Evolutionary conservation across 2,797 vertebrate species (phyloP), one percentile per base, ranked within the genome.

Genomic region (Silurus aristotelis): DNA sequence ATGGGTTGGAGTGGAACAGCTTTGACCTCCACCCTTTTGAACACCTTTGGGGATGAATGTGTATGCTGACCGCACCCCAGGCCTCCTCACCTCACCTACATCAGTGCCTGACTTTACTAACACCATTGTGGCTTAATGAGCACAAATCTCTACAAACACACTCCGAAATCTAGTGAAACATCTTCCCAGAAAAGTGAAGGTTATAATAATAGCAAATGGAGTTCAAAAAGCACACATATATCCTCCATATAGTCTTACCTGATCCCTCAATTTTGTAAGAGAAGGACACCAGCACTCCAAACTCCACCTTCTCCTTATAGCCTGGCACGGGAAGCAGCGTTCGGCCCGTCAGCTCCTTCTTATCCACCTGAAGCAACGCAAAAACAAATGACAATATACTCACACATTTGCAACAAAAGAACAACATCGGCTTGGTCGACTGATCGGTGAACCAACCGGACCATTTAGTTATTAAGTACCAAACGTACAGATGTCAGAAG

Each of bases 271-370:
- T 92, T 90, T 96, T 96, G 90, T 98, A 98, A 10, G 96, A 94
- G 25, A 98, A 98, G 20, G 96, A 97, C 83, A 98, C 94, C 27
- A 98, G 91, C 79, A 98, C 96, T 8, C 97, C 97, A 90, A 98
- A 98, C 89, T 98, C 97, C 87, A 98, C 96, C 90, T 97, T 97
- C 43, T 97, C 96, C 86, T 95, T 96, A 92, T 98, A 98, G 25
- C 97, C 97, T 0, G 97, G 97, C 55, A 98, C 97, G 0, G 97
- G 95, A 80, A 98, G 92, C 81, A 98, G 92, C 3, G 97, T 97
- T 77, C 96, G 94, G 17, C 96, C 96, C 0, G 90, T 91, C 87
- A 98, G 93, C 93, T 98, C 97, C 89, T 96, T 97, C 92, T 98
- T 98, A 89, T 98, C 97, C 88, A 98, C 97, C 97, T 98, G 89